Evolutionary conservation across 2,888 invertebrate species (phyloP).

Genomic region (Cactoblastis cactorum): DNA sequence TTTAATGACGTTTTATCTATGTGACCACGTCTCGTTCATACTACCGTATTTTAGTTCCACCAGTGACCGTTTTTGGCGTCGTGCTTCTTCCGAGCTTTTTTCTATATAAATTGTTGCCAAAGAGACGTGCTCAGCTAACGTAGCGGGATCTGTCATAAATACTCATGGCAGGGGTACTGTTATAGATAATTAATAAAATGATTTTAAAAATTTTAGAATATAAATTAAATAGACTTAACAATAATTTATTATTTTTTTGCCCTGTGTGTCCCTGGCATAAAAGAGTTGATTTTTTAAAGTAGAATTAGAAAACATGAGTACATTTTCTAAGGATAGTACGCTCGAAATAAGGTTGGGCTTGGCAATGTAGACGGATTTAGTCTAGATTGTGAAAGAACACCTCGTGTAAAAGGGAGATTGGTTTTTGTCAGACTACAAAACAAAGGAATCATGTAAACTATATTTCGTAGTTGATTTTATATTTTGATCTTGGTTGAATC

Average conservation of each 20-base stretch:
- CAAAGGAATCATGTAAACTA: background rate
- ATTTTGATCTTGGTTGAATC: too few relatives aligned
- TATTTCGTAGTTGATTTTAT: too few relatives aligned
- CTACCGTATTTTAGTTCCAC: too few relatives aligned
- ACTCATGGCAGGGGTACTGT: too few relatives aligned
- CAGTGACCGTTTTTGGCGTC: too few relatives aligned
- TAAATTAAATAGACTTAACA: background rate
- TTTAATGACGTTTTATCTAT: too few relatives aligned
- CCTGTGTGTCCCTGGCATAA: background rate
- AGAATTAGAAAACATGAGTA: conserved; percentile 39
- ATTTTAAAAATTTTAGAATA: background rate
- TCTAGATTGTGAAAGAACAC: background rate
- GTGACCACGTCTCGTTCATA: too few relatives aligned
- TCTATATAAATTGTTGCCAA: too few relatives aligned
- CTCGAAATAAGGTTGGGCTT: conserved; percentile 4
- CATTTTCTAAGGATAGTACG: conserved; percentile 14
- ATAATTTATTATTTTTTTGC: background rate
- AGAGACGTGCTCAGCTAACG: too few relatives aligned
- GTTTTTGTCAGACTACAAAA: background rate
- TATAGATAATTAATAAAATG: too few relatives aligned
- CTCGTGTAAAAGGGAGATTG: background rate
- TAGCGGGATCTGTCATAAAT: too few relatives aligned
- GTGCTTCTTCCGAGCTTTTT: too few relatives aligned
- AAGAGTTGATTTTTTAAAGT: conserved; percentile 30
- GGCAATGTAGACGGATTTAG: conserved; percentile 7